Percentiles rank a stretch among this genome's conserved stretches.
Evolutionary conservation across 2,797 vertebrate species (phyloP).

Genomic region (Gila robusta): DNA sequence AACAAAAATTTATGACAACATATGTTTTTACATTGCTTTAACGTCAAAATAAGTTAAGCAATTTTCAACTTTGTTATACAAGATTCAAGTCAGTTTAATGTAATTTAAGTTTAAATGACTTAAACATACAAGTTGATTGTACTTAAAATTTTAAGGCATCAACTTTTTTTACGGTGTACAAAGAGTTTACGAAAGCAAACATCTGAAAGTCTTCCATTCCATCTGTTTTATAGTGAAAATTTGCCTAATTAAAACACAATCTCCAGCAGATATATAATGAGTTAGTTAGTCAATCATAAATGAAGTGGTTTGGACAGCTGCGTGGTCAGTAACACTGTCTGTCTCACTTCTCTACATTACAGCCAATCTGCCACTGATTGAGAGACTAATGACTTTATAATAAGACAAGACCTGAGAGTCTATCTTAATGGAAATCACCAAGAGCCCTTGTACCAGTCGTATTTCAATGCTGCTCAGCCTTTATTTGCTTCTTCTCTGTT

Average conservation of each 20-base stretch:
- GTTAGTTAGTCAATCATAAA: constrained; percentile 73
- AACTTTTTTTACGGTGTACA: no score
- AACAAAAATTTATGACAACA: no score
- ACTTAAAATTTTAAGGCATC: no score
- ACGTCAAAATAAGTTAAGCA: no score
- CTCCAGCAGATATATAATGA: constrained; percentile 69
- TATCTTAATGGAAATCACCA: constrained; percentile 74
- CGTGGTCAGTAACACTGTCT: constrained; percentile 70
- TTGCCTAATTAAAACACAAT: constrained; percentile 43
- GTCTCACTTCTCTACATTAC: constrained; percentile 69
- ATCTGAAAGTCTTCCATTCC: background rate
- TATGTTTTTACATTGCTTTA: no score
- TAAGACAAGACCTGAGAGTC: constrained; percentile 71
- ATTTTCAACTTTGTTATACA: no score
- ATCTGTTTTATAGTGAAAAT: constrained; percentile 5
- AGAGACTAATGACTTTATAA: constrained; percentile 75
- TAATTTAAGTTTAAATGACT: no score
- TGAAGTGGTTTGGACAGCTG: constrained; percentile 61
- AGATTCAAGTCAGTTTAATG: no score
- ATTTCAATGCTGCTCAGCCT: constrained; percentile 17
- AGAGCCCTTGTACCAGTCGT: constrained; percentile 32
- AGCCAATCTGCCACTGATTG: constrained; percentile 69
- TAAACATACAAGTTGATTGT: no score
- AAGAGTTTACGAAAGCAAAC: background rate
- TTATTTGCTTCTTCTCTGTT: constrained; percentile 3